phyloP scores from a whole-genome alignment of 53 echinoderm and acorn worm species.

The Temnopleurus reevesii region DNA sequence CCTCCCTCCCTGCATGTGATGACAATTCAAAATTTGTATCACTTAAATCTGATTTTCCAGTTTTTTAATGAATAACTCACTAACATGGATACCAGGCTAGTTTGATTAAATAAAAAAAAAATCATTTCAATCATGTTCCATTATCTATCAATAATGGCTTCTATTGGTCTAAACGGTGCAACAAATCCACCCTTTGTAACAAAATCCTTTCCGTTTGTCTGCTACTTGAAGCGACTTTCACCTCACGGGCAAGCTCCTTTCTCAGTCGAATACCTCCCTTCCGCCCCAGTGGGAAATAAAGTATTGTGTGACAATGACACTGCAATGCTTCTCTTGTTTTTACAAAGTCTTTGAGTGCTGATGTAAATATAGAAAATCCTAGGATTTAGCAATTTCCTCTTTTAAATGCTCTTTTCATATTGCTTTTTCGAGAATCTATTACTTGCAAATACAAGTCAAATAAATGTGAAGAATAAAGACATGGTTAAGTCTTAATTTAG shows the following conservation, averaged over 20 bases:
- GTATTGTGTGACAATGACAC: not conserved
- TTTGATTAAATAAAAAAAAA: not conserved
- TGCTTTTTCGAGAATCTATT: not conserved
- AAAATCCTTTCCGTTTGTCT: conserved; percentile 17
- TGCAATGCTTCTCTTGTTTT: too few relatives aligned
- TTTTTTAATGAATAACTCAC: too few relatives aligned
- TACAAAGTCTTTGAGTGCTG: not conserved
- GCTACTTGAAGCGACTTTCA: not conserved
- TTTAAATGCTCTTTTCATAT: not conserved
- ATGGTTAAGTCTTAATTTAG: too few relatives aligned
- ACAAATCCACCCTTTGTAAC: not conserved
- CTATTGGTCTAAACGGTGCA: not conserved
- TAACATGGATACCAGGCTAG: too few relatives aligned
- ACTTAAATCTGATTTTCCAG: too few relatives aligned
- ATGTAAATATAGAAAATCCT: not conserved
- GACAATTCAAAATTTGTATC: too few relatives aligned
- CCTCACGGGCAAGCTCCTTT: not conserved
- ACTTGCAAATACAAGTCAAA: not conserved
- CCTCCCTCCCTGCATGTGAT: not conserved
- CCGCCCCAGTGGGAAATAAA: not conserved
- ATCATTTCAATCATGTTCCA: not conserved
- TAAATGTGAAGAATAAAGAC: too few relatives aligned
- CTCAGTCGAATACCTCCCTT: not conserved
- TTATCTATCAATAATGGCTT: not conserved
- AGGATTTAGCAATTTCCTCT: not conserved